These are phyloP conservation scores for Gastrophryne carolinensis DNA, from an alignment of 2,797 vertebrate species.

Conservation along the genomic window DNA sequence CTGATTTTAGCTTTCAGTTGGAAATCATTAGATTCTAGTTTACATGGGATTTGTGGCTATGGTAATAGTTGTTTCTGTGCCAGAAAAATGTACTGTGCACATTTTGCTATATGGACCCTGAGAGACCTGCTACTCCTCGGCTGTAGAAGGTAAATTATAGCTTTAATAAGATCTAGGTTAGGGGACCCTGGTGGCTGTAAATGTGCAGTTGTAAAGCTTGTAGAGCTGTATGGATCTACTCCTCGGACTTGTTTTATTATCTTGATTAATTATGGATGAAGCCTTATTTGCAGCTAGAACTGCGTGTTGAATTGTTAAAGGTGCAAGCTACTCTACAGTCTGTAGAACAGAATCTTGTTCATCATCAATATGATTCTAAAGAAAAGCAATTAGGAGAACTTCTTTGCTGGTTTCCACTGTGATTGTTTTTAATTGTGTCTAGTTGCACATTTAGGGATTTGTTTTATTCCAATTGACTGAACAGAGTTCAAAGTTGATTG, in stretches of 20 bases:
- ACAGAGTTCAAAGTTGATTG: no score
- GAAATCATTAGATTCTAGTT: not conserved
- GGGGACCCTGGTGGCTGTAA: not conserved
- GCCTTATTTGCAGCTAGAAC: not conserved
- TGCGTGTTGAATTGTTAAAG: not conserved
- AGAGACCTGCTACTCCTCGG: constrained; percentile 3
- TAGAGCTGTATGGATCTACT: not conserved
- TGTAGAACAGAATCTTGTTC: no score
- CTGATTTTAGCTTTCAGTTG: not conserved
- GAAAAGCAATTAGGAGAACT: no score
- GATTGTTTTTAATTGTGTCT: no score
- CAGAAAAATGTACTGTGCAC: not conserved
- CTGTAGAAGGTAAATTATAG: constrained; percentile 25
- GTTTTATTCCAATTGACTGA: no score
- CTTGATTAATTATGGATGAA: constrained; percentile 13
- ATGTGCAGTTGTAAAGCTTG: not conserved
- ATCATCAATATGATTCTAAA: no score
- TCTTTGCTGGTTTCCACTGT: no score
- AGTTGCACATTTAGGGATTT: no score
- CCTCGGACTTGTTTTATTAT: not conserved
- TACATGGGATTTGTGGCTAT: not conserved
- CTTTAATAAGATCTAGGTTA: constrained; percentile 31
- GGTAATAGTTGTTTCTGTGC: not conserved
- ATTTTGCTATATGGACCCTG: constrained; percentile 2
- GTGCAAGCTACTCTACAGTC: not conserved